These are phyloP conservation scores for Salvelinus fontinalis DNA, from an alignment of 2,113 vertebrate genomes.

Conservation along the genomic window DNA sequence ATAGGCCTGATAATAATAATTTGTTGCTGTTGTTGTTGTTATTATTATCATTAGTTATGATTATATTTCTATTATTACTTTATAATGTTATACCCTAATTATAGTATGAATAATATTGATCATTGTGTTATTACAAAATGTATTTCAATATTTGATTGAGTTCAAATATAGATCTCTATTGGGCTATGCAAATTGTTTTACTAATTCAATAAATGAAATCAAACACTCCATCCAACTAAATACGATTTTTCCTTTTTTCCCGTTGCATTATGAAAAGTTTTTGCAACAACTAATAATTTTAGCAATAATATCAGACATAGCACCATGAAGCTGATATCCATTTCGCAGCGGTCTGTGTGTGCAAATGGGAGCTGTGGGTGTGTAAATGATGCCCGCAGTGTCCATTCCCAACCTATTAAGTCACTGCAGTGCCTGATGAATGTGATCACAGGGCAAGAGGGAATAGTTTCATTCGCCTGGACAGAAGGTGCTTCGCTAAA, in stretches of 20 bases:
- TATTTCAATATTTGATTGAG: not conserved
- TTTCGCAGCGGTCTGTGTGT: not conserved
- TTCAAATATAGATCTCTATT: too few species aligned
- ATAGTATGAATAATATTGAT: not conserved
- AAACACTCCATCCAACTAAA: too few species aligned
- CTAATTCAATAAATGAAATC: too few species aligned
- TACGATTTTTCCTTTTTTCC: too few species aligned
- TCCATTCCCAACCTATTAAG: conserved; percentile 72
- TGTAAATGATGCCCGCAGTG: conserved; percentile 51
- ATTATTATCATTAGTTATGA: too few species aligned
- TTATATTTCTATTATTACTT: too few species aligned
- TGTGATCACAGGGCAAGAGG: conserved; percentile 75
- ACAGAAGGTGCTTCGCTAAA: conserved; percentile 78
- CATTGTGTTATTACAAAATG: not conserved
- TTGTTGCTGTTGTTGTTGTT: not conserved
- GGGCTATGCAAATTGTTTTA: too few species aligned
- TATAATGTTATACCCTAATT: too few species aligned
- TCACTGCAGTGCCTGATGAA: conserved; percentile 69
- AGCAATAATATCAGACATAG: too few species aligned
- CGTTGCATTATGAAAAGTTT: too few species aligned
- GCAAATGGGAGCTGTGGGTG: not conserved
- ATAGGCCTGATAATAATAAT: too few species aligned
- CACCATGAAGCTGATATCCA: not conserved
- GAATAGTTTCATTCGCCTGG: conserved; percentile 73
- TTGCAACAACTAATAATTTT: too few species aligned